Conservation (phyloP, 2,113 vertebrate genomes). For the Antechinus stuartii region DNA sequence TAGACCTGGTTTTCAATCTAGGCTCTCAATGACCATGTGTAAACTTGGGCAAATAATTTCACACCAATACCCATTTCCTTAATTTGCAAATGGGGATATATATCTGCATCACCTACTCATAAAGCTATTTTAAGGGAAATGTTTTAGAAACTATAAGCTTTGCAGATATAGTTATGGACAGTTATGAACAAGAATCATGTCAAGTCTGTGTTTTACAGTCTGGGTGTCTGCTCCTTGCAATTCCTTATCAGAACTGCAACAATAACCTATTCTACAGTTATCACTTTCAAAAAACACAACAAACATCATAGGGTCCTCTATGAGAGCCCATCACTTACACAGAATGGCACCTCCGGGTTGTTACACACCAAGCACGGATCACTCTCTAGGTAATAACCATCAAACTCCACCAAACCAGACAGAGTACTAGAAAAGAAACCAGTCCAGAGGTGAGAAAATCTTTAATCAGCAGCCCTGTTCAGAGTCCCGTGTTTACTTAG, state of each 20-base stretch:
- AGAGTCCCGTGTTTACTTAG: neutral
- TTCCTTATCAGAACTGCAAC: neutral
- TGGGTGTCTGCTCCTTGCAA: neutral
- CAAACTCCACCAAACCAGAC: conserved; percentile 97
- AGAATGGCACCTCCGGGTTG: conserved; percentile 98
- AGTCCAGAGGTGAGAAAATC: conserved; percentile 32
- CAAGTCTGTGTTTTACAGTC: neutral
- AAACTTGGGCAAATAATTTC: neutral
- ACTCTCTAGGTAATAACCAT: conserved; percentile 97
- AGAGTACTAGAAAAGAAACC: conserved; percentile 88
- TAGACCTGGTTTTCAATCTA: neutral
- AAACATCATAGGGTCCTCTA: neutral
- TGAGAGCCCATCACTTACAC: conserved; percentile 86
- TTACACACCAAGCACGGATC: conserved; percentile 99
- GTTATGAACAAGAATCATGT: neutral
- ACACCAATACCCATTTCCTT: neutral
- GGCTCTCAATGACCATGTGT: neutral
- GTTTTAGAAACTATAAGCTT: neutral
- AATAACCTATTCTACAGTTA: neutral
- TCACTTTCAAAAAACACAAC: neutral
- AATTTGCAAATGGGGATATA: neutral
- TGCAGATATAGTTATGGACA: neutral
- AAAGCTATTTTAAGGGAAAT: neutral
- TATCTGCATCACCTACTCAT: neutral
- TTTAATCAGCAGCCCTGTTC: neutral